A percentile compares a stretch with the other conserved stretches of the same genome.
phyloP scores from a whole-genome alignment of 2,797 vertebrate species.

The Propithecus deckenii region DNA sequence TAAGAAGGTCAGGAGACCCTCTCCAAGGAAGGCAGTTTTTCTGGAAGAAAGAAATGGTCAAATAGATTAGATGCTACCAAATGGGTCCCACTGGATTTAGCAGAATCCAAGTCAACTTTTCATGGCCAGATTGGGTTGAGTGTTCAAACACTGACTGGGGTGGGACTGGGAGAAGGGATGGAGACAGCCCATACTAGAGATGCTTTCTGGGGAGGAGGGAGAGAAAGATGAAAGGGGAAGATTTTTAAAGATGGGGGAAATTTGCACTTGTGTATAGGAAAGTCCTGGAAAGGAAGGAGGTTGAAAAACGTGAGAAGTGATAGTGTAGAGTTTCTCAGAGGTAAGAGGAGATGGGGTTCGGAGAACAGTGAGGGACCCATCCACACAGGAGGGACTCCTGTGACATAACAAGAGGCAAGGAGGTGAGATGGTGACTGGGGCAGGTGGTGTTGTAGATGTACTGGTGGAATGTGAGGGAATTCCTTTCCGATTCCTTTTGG shows the following conservation, averaged over 20 bases:
- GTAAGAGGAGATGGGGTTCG: neutral
- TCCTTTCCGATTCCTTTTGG: neutral
- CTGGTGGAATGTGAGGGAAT: neutral
- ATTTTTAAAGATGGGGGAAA: neutral
- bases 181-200: neutral
- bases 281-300: neutral
- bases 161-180: neutral
- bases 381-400: neutral
- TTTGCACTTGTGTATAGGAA: neutral
- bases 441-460: neutral
- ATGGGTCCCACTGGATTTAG: neutral
- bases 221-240: neutral
- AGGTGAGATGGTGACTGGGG: neutral
- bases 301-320: neutral
- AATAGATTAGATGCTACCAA: neutral
- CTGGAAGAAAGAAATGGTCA: neutral
- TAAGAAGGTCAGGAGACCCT: neutral
- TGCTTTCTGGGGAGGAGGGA: neutral
- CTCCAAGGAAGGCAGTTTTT: neutral
- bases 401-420: neutral
- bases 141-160: neutral
- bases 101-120: constrained; percentile 57
- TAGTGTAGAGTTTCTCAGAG: neutral
- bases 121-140: neutral
- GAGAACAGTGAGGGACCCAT: neutral